A percentile compares a stretch with the other conserved stretches of the same genome.
phyloP scores from a whole-genome alignment of 2,113 vertebrate species.

The Platysternon megacephalum region DNA sequence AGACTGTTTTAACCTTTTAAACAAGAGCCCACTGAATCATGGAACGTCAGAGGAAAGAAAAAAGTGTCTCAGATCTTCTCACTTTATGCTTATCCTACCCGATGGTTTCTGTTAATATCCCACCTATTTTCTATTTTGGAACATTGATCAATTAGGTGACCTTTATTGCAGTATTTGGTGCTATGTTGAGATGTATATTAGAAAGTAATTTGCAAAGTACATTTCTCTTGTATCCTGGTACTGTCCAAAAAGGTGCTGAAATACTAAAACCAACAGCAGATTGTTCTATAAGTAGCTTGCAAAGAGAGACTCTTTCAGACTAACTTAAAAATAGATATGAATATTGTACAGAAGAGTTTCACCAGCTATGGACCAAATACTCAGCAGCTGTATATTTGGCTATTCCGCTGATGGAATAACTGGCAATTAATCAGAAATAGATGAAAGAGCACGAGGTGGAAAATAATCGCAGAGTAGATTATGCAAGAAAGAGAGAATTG shows the following conservation, averaged over 20 bases:
- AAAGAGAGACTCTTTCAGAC: background rate
- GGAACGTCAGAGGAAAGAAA: accelerated
- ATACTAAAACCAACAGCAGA: accelerated
- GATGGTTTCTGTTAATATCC: background rate
- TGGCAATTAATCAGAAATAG: background rate
- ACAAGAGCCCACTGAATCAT: accelerated
- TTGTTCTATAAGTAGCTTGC: background rate
- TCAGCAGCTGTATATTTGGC: background rate
- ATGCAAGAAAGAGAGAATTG: background rate
- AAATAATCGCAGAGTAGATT: background rate
- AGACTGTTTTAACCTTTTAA: conserved; percentile 42
- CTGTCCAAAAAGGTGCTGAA: background rate
- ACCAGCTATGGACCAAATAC: background rate
- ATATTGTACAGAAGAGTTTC: background rate
- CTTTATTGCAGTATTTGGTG: background rate
- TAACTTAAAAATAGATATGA: background rate
- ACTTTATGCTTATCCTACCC: background rate
- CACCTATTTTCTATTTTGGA: background rate
- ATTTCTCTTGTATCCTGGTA: accelerated
- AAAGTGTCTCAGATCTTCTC: background rate
- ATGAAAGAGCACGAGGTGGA: accelerated
- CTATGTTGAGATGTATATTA: accelerated
- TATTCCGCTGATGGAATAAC: background rate
- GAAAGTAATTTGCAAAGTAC: background rate
- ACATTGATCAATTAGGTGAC: accelerated